Conservation (phyloP, 2,113 vertebrate genomes). For the Sebastes schlegelii region DNA sequence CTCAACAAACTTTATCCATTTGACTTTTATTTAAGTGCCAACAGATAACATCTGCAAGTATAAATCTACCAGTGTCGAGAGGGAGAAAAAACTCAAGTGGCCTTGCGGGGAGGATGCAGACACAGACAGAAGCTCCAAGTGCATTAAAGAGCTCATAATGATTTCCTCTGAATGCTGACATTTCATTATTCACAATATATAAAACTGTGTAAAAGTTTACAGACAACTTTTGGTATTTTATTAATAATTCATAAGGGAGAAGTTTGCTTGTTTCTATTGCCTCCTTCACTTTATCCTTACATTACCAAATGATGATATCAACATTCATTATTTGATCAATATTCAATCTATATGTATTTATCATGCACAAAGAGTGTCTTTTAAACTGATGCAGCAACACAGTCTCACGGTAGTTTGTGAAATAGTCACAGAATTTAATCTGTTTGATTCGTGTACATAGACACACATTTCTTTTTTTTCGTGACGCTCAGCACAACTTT, state of each 20-base stretch:
- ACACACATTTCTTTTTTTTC: too few relatives aligned
- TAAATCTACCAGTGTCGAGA: conserved; percentile 37
- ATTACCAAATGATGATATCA: not conserved
- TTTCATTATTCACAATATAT: conserved; percentile 32
- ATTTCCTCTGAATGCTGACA: conserved; percentile 29
- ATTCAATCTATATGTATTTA: not conserved
- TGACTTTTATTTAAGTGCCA: conserved; percentile 59
- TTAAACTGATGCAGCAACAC: not conserved
- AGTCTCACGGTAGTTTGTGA: too few relatives aligned
- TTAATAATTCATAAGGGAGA: conserved; percentile 26
- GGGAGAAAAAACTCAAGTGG: not conserved
- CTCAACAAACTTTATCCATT: conserved; percentile 45
- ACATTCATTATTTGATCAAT: not conserved
- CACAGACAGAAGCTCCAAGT: conserved; percentile 28
- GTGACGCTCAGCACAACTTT: too few relatives aligned
- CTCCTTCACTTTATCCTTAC: not conserved
- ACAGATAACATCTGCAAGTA: conserved; percentile 65
- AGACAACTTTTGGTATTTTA: not conserved
- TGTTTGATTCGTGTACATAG: too few relatives aligned
- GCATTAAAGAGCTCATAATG: conserved; percentile 43
- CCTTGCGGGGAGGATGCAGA: conserved; percentile 18
- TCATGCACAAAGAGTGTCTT: not conserved
- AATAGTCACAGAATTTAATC: too few relatives aligned
- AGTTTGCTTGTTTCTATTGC: conserved; percentile 7
- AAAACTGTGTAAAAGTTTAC: not conserved